phyloP scores from a whole-genome alignment of 2,888 invertebrate genomes.

The Cistogaster globosa region DNA sequence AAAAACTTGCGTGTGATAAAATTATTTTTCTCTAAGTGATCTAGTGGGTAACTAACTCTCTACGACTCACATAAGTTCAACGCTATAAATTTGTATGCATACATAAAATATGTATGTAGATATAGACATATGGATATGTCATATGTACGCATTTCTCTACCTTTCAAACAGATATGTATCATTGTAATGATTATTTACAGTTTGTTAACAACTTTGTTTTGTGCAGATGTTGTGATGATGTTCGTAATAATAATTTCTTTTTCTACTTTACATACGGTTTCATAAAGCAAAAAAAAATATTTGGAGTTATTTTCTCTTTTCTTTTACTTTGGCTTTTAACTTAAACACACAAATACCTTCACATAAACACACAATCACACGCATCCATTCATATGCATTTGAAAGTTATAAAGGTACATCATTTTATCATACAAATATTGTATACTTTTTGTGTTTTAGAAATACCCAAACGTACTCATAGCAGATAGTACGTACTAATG shows the following conservation, averaged over 20 bases:
- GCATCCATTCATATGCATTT: no score
- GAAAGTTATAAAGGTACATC: no score
- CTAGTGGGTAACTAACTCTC: no score
- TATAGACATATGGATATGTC: not conserved
- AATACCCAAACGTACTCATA: no score
- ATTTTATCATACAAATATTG: no score
- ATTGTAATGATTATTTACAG: slow-evolving; percentile 35
- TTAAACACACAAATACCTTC: slow-evolving; percentile 1
- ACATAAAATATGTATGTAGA: not conserved
- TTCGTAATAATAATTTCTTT: slow-evolving; percentile 22
- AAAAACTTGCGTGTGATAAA: no score
- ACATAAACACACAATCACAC: not conserved
- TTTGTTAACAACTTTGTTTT: slow-evolving; percentile 13
- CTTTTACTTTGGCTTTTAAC: not conserved
- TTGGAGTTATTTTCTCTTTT: slow-evolving; percentile 6
- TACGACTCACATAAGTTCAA: no score
- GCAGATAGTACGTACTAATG: no score
- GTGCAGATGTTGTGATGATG: not conserved
- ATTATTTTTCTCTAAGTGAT: no score
- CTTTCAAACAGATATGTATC: not conserved
- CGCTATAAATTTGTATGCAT: no score
- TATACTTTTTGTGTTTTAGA: no score
- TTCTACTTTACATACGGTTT: slow-evolving; percentile 28
- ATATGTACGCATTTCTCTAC: not conserved
- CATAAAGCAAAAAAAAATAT: slow-evolving; percentile 40